Base-by-base conservation (phyloP, 2,888 invertebrate species). In the Drosophila cracens region DNA sequence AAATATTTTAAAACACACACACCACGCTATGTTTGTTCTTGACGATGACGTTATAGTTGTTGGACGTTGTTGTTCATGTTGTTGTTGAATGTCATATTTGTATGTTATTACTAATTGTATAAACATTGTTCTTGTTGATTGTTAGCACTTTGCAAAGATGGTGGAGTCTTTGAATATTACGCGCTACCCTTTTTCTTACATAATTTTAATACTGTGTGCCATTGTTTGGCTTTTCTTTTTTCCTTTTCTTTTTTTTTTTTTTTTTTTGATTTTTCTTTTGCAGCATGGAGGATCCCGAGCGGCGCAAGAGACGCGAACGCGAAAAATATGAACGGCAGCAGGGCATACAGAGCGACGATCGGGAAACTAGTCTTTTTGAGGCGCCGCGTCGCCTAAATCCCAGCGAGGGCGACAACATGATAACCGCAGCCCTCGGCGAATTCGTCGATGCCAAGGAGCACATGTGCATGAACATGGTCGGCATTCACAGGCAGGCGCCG, bases 261-360 rank as follows among this genome's bases (percentile, higher is more conserved):
- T 21, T 11, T 36, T 25, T 48, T 25, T 0, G 13, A 8, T n/a
- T 29, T 40, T 27, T 16, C 27, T 11, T 3, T 27, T 79, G 8
- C 81, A 93, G 93, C 70, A 93, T 93, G 93, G 93, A 93, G 80
- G 93, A 93, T 79, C 89, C 91, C 81, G 93, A 93, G 71, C 91
- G 93, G 46, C 91, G 91, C 49, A 91, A 88, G 83, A 90, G 92
- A 87, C 90, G 93, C 65, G 93, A 93, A 86, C 91, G 93, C 38
- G 93, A 93, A 81, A 93, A 92, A 86, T 84, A 91, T 61, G 93
- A 93, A 65, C 90, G 93, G 31, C 92, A 93, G 67, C 92, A 92
- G 81, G 92, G 87, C 60, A 78, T 92, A 60, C 92, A 92, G 79
- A 86, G 89, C 74, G 91, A 92, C 57, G 91, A 92, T 86, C 90